A percentile compares a stretch with the other conserved stretches of the same genome.
These are phyloP conservation scores for Halcyon chelicuti DNA, from an alignment of 2,797 vertebrate species.

Conservation along the genomic window DNA sequence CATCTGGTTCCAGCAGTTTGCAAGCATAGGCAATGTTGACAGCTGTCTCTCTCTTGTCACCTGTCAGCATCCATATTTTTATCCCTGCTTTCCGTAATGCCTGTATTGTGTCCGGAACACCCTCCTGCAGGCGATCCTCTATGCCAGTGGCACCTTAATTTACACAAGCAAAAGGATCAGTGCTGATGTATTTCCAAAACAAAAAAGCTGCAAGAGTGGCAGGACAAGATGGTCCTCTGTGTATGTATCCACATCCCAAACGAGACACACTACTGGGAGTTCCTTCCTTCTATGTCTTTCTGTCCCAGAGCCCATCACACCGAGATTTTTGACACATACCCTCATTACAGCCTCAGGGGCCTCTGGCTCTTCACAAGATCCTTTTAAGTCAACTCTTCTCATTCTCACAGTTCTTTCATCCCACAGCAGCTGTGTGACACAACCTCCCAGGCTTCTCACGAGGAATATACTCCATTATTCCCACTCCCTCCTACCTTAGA, in stretches of 20 bases:
- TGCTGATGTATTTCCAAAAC: background rate
- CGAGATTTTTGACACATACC: background rate
- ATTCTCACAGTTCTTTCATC: background rate
- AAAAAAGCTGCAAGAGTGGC: background rate
- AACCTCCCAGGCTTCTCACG: background rate
- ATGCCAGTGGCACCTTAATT: conserved; percentile 91
- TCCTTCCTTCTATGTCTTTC: background rate
- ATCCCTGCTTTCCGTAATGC: conserved; percentile 90
- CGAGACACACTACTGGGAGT: background rate
- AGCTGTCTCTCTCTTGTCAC: conserved; percentile 96
- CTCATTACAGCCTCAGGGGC: background rate
- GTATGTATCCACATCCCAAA: background rate
- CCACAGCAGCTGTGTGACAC: background rate
- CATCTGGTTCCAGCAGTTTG: conserved; percentile 84
- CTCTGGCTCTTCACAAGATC: background rate
- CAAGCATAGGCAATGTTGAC: conserved; percentile 92
- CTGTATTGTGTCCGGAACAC: conserved; percentile 92
- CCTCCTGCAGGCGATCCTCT: conserved; percentile 93
- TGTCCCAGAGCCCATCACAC: background rate
- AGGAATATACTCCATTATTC: background rate
- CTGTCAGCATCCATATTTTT: conserved; percentile 95
- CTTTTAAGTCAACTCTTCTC: background rate
- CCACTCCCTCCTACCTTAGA: background rate
- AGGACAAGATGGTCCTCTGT: background rate
- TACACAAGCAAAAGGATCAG: background rate